Conservation (phyloP, 1,140 invertebrate genomes). For the Lethocerus indicus region DNA sequence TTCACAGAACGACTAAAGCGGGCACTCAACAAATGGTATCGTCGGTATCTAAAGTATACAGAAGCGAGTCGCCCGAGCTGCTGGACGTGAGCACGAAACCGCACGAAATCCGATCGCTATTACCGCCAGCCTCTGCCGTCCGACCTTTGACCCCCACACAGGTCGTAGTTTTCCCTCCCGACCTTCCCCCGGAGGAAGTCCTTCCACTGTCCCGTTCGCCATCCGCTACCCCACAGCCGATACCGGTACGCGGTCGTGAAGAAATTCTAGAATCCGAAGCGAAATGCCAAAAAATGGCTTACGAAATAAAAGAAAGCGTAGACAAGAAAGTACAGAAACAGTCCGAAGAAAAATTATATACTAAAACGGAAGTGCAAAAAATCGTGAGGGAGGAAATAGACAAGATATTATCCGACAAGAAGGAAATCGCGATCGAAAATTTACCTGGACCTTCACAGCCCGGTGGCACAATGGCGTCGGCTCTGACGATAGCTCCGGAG, state of each 20-base stretch:
- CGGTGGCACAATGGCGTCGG: conserved; percentile 13
- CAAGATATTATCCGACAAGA: conserved; percentile 8
- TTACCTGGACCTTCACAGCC: conserved; percentile 8
- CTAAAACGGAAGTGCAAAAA: conserved; percentile 16
- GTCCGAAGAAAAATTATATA: conserved; percentile 5
- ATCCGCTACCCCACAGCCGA: conserved; percentile 7
- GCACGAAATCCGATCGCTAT: conserved; percentile 11
- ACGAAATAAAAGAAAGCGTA: neutral
- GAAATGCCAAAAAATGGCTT: neutral
- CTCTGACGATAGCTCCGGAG: conserved; percentile 17
- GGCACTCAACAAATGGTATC: too few species aligned
- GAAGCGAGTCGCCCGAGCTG: conserved; percentile 8
- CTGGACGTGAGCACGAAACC: conserved; percentile 11
- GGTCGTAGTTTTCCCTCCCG: conserved; percentile 17
- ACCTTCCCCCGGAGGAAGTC: conserved; percentile 12
- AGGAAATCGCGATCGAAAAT: conserved; percentile 1
- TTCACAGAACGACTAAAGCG: too few species aligned
- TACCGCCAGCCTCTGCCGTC: conserved; percentile 13
- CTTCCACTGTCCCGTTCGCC: conserved; percentile 1
- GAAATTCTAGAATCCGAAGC: neutral
- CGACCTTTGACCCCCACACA: conserved; percentile 15
- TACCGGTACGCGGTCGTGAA: neutral
- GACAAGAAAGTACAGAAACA: conserved; percentile 1
- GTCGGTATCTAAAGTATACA: too few species aligned
- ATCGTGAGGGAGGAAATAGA: conserved; percentile 15